Evolutionary conservation across 2,113 vertebrate species (phyloP).

Genomic region (Colaptes auratus): DNA sequence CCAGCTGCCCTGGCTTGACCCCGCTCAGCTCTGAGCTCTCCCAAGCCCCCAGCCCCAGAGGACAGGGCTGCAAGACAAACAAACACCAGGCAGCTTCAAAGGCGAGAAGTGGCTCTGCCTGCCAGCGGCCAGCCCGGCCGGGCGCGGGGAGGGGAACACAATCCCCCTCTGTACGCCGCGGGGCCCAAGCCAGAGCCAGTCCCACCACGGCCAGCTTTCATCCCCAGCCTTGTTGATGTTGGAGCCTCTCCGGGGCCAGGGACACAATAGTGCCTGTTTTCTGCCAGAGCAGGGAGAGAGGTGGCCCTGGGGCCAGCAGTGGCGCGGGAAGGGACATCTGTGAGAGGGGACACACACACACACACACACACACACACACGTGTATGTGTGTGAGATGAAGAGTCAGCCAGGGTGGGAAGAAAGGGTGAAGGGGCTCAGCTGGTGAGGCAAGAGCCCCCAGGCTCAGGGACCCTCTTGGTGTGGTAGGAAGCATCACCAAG

Average conservation of each 20-base stretch:
- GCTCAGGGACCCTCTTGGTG: neutral
- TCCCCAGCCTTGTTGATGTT: constrained; percentile 20
- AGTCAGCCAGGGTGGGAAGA: neutral
- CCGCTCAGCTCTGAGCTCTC: neutral
- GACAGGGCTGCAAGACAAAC: neutral
- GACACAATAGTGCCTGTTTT: constrained; percentile 36
- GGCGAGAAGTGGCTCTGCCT: neutral
- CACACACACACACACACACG: neutral
- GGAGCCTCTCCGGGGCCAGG: neutral
- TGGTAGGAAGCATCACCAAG: fast-evolving
- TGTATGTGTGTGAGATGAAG: neutral
- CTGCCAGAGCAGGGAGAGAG: neutral
- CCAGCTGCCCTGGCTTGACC: neutral
- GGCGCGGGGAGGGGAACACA: neutral
- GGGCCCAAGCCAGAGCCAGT: neutral
- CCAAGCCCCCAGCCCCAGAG: neutral
- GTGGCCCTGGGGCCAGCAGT: neutral
- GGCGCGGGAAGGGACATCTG: fast-evolving
- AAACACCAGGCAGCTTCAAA: constrained; percentile 42
- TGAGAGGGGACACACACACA: neutral
- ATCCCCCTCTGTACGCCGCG: neutral
- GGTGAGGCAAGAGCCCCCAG: neutral
- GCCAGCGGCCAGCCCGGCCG: neutral
- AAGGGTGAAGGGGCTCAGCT: neutral
- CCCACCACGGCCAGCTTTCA: constrained; percentile 2